Evolutionary conservation across 2,797 vertebrate species (phyloP).

Genomic region (Intellagama lesueurii): DNA sequence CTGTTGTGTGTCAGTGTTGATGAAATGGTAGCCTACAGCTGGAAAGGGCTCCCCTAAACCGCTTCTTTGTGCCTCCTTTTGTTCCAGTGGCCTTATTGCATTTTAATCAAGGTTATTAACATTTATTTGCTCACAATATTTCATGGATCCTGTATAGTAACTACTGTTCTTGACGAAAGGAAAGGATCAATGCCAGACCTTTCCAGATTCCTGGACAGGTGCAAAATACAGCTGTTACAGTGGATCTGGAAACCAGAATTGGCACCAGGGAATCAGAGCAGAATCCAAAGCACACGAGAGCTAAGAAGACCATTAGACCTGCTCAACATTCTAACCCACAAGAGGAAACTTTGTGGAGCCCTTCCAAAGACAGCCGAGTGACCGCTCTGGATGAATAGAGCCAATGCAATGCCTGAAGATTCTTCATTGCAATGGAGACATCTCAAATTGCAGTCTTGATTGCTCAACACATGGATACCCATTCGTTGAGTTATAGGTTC

Average conservation of each 20-base stretch:
- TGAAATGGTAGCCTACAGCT: background rate
- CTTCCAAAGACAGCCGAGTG: no score
- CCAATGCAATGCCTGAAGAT: no score
- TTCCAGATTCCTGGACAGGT: no score
- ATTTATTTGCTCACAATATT: background rate
- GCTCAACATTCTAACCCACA: no score
- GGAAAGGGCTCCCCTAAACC: background rate
- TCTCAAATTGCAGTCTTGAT: no score
- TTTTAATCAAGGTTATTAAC: background rate
- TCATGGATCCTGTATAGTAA: background rate
- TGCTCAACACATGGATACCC: no score
- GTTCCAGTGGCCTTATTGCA: background rate
- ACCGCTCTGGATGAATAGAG: no score
- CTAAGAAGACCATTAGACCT: background rate
- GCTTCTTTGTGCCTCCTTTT: background rate
- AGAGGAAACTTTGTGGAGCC: no score
- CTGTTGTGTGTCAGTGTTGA: conserved; percentile 40
- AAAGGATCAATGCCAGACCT: no score
- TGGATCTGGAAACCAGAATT: background rate
- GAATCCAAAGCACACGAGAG: background rate
- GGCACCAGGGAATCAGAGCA: background rate
- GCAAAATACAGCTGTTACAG: background rate
- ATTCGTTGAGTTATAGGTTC: no score
- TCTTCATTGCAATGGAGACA: no score
- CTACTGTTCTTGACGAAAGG: background rate